Conservation (phyloP, 2,888 invertebrate species). For the Neoascia interrupta region DNA sequence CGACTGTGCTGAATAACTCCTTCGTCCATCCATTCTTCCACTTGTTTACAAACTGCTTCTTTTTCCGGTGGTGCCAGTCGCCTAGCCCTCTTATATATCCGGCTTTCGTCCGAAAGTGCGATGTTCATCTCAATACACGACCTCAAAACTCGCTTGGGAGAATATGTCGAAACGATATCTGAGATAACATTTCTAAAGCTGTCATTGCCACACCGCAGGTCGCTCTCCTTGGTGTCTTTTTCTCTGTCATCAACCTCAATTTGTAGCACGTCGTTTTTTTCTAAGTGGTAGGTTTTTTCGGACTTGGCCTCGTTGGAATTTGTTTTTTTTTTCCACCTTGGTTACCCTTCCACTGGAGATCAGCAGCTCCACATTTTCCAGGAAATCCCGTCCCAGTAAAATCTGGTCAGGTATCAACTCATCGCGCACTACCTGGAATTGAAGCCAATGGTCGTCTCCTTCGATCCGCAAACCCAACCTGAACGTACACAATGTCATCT, state of each 20-base stretch:
- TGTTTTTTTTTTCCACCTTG: neutral
- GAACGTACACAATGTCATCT: constrained; percentile 18
- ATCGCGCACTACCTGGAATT: constrained; percentile 19
- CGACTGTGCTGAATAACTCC: neutral
- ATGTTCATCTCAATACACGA: no score
- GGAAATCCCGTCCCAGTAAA: constrained; percentile 17
- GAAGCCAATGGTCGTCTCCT: neutral
- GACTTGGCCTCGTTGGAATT: neutral
- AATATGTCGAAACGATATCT: constrained; percentile 1
- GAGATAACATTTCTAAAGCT: neutral
- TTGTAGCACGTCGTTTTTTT: neutral
- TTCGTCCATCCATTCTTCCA: constrained; percentile 4
- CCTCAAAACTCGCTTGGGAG: neutral
- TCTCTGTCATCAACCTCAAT: neutral
- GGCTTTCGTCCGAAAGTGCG: neutral
- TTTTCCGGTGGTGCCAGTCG: neutral
- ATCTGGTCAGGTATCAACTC: constrained; percentile 9
- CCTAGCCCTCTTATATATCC: neutral
- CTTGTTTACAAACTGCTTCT: neutral
- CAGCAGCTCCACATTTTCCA: constrained; percentile 14
- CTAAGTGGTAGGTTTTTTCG: neutral
- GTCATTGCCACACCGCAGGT: constrained; percentile 60
- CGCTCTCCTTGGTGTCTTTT: constrained; percentile 58
- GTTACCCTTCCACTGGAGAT: constrained; percentile 3
- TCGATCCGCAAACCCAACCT: neutral